Evolutionary conservation across 1,140 invertebrate species (phyloP), one percentile per base, ranked within the genome.

Genomic region (Zeugodacus cucurbitae): DNA sequence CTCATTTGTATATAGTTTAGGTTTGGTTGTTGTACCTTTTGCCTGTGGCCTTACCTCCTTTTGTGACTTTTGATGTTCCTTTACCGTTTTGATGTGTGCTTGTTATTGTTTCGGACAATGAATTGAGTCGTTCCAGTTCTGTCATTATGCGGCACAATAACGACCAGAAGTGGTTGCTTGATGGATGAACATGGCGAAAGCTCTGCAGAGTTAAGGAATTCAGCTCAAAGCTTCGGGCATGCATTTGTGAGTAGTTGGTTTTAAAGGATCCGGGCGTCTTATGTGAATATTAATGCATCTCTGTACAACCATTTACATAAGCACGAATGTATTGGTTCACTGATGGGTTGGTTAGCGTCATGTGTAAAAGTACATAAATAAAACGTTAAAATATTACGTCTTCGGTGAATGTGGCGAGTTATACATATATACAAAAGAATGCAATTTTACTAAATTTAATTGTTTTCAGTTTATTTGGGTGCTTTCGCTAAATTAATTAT

Each of bases 111-210:
- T 82, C 74, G 41, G 41, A 82, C 74, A 82, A 82, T 44, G 74
- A 82, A 82, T 82, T 82, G 74, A 82, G 41, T 48, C 41, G 41
- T 82, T 82, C 74, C 74, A 82, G 48, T 82, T 82, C 74, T 41
- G 74, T 82, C 44, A 82, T 82, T 82, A 82, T 82, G 74, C 41
- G 74, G 37, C 34, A 82, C 74, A 48, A 82, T 82, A 82, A 48
- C 41, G 11, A 48, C 41, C 74, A 14, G 41, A 29, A 82, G 74
- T 82, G 74, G 74, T 82, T 22, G 74, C 41, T 26, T 82, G 74
- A 82, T 82, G 41, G 26, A 82, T 82, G 44, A 54, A 82, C 37
- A n/a, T 0, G 44, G 74, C 41, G 22, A 17, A 41, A 22, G 22
- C n/a, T 82, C 41, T 26, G n/a, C 1, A 11, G 3, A 7, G 7